These are phyloP conservation scores for Herminia tarsipennalis DNA, from an alignment of 2,888 invertebrate genomes.

Conservation along the genomic window DNA sequence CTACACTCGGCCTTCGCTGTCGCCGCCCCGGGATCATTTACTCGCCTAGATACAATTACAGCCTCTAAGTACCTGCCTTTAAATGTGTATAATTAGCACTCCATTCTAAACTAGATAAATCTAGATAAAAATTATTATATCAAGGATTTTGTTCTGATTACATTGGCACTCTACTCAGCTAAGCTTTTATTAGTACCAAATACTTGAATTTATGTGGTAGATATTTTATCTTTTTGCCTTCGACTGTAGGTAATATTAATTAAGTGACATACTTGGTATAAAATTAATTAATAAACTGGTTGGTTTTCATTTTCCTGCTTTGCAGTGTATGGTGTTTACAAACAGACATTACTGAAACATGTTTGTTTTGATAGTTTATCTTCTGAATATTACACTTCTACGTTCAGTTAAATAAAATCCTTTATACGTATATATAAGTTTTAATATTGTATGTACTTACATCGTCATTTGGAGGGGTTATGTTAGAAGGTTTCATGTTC, in stretches of 20 bases:
- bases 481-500: too few relatives aligned
- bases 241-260: constrained; percentile 12
- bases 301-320: constrained; percentile 32
- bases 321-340: constrained; percentile 7
- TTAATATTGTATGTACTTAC: too few relatives aligned
- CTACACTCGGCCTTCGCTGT: constrained; percentile 69
- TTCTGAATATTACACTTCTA: too few relatives aligned
- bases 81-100: constrained; percentile 56
- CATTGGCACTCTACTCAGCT: constrained; percentile 6
- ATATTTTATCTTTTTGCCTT: constrained; percentile 8
- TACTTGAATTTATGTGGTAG: constrained; percentile 3
- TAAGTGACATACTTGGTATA: constrained; percentile 7
- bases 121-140: constrained; percentile 45
- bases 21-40: constrained; percentile 73
- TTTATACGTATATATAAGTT: too few relatives aligned
- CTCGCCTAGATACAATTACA: constrained; percentile 73
- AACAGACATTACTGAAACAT: too few relatives aligned
- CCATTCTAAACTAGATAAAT: constrained; percentile 45
- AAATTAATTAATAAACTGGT: constrained; percentile 28
- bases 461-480: too few relatives aligned
- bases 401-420: too few relatives aligned
- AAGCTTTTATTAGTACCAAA: constrained; percentile 4
- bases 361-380: too few relatives aligned
- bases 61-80: constrained; percentile 48
- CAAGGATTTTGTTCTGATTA: constrained; percentile 39